phyloP scores from a whole-genome alignment of 2,888 invertebrate species.

The Seira ritae region DNA sequence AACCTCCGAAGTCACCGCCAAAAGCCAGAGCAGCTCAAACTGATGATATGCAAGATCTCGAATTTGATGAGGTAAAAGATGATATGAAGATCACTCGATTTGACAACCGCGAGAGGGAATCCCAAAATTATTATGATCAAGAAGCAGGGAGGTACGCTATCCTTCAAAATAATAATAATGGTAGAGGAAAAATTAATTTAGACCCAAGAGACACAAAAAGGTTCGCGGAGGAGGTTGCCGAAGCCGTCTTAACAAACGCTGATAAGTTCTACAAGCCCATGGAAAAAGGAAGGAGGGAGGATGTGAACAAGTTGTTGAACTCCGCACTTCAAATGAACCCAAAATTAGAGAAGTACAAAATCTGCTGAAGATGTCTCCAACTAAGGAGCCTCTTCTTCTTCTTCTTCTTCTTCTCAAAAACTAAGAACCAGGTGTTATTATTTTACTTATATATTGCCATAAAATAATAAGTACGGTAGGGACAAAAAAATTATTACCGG shows the following conservation, averaged over 20 bases:
- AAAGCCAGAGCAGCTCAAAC: too few relatives aligned
- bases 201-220: conserved; percentile 45
- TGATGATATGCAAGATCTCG: conserved; percentile 26
- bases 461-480: neutral
- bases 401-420: too few relatives aligned
- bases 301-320: neutral
- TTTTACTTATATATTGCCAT: too few relatives aligned
- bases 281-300: conserved; percentile 12
- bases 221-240: conserved; percentile 59
- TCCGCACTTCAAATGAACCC: conserved; percentile 4
- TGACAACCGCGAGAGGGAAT: neutral
- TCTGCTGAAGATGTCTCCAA: neutral
- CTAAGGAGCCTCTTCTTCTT: too few relatives aligned
- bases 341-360: conserved; percentile 6
- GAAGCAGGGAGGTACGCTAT: neutral
- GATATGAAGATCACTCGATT: conserved; percentile 33
- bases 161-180: conserved; percentile 51
- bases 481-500: neutral
- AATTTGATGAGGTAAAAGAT: conserved; percentile 36
- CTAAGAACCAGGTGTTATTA: too few relatives aligned
- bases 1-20: too few relatives aligned
- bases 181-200: conserved; percentile 31
- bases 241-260: conserved; percentile 54
- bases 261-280: conserved; percentile 46
- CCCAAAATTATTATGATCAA: neutral